phyloP scores from a whole-genome alignment of 2,797 vertebrate species.

The Discoglossus pictus region DNA sequence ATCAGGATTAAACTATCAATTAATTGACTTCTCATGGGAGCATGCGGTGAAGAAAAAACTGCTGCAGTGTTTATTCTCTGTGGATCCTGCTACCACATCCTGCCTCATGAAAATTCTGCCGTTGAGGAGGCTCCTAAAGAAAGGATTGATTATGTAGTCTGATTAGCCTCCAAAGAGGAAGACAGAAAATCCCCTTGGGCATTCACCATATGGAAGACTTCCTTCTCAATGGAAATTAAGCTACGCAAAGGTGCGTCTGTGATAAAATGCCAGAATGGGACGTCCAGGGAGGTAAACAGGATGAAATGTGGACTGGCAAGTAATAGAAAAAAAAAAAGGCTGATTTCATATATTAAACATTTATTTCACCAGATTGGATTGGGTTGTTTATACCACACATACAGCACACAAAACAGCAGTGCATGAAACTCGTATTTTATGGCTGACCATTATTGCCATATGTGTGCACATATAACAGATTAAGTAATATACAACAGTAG shows the following conservation, averaged over 20 bases:
- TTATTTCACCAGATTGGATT: no score
- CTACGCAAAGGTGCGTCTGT: constrained; percentile 29
- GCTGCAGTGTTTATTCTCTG: constrained; percentile 42
- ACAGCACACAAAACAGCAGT: no score
- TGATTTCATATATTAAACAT: no score
- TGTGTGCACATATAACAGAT: no score
- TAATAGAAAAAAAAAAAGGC: no score
- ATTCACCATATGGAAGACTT: constrained; percentile 47
- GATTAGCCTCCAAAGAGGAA: constrained; percentile 49
- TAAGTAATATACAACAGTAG: no score
- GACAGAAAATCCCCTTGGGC: constrained; percentile 48
- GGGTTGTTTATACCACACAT: no score
- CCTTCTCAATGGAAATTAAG: constrained; percentile 46
- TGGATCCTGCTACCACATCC: constrained; percentile 41
- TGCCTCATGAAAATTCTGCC: constrained; percentile 40
- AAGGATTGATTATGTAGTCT: constrained; percentile 50
- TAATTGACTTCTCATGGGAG: constrained; percentile 13
- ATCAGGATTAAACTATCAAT: constrained; percentile 29
- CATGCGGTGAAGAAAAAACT: constrained; percentile 11
- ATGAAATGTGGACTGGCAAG: constrained; percentile 10
- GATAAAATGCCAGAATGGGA: constrained; percentile 44
- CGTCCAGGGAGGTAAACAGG: constrained; percentile 16
- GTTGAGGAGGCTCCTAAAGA: constrained; percentile 40
- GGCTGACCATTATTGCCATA: no score
- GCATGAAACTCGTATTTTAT: no score